Percentiles rank a stretch among this genome's conserved stretches.
Evolutionary conservation across 2,888 invertebrate species (phyloP).

Genomic region (Leuctra nigra): DNA sequence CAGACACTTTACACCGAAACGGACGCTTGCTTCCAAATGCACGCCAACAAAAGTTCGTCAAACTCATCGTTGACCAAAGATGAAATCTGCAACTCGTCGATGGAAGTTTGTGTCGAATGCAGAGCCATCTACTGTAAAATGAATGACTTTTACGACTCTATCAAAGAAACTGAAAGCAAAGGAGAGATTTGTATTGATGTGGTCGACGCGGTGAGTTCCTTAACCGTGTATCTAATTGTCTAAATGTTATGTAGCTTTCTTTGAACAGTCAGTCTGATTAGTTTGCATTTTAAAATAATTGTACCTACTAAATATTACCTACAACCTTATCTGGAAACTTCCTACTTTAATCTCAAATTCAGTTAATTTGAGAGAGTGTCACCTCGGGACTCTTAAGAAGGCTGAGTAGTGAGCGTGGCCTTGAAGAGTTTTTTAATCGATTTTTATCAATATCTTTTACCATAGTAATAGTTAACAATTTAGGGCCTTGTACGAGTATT

Average conservation of each 20-base stretch:
- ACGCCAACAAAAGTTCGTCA: slow-evolving; percentile 22
- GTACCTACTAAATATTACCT: too few relatives aligned
- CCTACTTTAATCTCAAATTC: too few relatives aligned
- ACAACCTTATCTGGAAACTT: too few relatives aligned
- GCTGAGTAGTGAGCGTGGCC: too few relatives aligned
- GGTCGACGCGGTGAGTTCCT: slow-evolving; percentile 52
- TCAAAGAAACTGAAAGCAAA: slow-evolving; percentile 51
- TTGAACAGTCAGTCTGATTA: not conserved
- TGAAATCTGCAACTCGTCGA: slow-evolving; percentile 11
- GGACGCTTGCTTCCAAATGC: slow-evolving; percentile 30
- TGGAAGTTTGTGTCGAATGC: slow-evolving; percentile 49
- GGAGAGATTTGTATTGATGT: slow-evolving; percentile 60
- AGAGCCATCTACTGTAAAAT: slow-evolving; percentile 47
- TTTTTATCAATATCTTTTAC: too few relatives aligned
- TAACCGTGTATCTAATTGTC: not conserved
- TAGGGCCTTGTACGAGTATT: too few relatives aligned
- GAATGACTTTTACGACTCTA: slow-evolving; percentile 50
- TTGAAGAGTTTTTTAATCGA: too few relatives aligned
- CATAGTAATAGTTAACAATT: too few relatives aligned
- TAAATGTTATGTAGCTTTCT: not conserved
- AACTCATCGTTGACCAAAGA: slow-evolving; percentile 22
- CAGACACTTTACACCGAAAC: slow-evolving; percentile 28
- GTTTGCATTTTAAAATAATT: too few relatives aligned
- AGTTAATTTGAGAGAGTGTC: too few relatives aligned
- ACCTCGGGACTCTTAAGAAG: too few relatives aligned